Conservation (phyloP, 2,797 vertebrate species). For the Scyliorhinus canicula region DNA sequence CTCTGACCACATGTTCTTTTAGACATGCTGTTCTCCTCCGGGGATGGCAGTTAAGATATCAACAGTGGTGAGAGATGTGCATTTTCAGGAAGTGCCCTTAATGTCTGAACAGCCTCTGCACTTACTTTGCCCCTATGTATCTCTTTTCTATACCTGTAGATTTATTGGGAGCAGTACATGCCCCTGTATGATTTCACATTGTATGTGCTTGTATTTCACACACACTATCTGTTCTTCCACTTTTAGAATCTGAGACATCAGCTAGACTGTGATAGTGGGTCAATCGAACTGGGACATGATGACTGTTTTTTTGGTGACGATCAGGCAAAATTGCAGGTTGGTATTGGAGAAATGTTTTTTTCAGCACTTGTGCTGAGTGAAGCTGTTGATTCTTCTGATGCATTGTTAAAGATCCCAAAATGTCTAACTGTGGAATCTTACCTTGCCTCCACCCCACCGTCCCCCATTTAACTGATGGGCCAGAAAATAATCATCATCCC, state of each 20-base stretch:
- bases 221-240: neutral
- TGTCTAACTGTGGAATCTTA: neutral
- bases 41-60: neutral
- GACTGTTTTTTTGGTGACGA: slow-evolving; percentile 60
- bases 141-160: neutral
- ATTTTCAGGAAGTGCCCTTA: neutral
- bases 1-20: neutral
- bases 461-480: too few species aligned
- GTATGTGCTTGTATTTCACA: neutral
- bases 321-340: slow-evolving; percentile 77
- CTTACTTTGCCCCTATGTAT: neutral
- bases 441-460: too few species aligned
- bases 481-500: neutral
- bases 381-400: neutral
- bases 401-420: neutral
- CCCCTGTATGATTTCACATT: neutral
- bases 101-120: neutral
- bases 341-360: slow-evolving; percentile 39
- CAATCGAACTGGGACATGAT: slow-evolving; percentile 46
- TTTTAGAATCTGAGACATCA: slow-evolving; percentile 6
- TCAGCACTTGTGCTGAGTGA: neutral
- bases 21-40: neutral
- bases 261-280: neutral
- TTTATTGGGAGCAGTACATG: neutral
- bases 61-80: neutral